Base-by-base conservation (phyloP, 2,888 invertebrate species). In the Eupithecia subfuscata region DNA sequence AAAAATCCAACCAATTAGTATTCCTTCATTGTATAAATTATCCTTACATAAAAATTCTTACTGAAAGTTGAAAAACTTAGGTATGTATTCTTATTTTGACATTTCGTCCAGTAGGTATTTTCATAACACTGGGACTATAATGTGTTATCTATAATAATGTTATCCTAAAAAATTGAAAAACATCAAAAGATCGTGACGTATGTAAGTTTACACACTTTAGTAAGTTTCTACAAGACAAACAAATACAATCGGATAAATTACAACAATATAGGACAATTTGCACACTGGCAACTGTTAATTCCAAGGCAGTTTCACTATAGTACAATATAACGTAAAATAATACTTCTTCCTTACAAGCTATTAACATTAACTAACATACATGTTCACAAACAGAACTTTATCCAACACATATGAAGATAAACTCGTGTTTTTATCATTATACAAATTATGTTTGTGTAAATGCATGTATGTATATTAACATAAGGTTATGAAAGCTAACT, bases 321-420 rank as follows among this genome's bases (percentile, higher is more conserved):
- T 84, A 85, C 81, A 82, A 83, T 85, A 86, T 84, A 85, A 87
- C 84, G 85, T 87, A 88, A 25, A 88, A 86, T 90, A 90, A 90
- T 90, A 89, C 89, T 90, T 89, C 76, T 82, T 82, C 84, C 85
- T 86, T 82, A 83, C 80, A 83, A 85, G 73, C 80, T 80, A 82
- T 45, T 82, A 79, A 75, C 76, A 60, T 78, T 43, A 64, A 71
- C 74, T 64, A 63, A 71, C 64, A 60, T n/a, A 45, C 70, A n/a
- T 75, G 43, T 75, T 73, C 77, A 72, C 70, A 72, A 77, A 74
- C 45, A 52, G 52, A 43, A 43, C 16, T 45, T 43, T 80, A 80
- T 16, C 43, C 45, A 11, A 43, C 64, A 22, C n/a, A 52, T n/a
- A 56, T 45, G 12, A 40, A 70, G 16, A 67, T 12, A 25, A n/a